Conservation (phyloP, 2,888 invertebrate species). For the Parochlus steinenii region DNA sequence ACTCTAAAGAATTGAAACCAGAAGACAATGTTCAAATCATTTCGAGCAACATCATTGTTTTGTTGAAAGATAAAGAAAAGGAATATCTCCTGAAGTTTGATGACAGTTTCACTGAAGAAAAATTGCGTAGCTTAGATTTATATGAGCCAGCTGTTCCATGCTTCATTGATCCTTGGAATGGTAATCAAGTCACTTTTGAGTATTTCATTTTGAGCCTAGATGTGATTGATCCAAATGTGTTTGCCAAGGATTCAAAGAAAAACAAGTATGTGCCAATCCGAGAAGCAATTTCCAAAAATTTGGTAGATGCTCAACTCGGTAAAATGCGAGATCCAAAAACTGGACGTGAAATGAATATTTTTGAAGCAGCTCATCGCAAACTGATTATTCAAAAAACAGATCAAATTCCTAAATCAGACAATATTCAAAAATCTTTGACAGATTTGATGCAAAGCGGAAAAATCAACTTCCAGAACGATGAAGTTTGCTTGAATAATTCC, state of each 20-base stretch:
- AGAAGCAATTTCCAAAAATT: conserved; percentile 58
- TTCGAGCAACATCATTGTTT: conserved; percentile 27
- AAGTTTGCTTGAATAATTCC: conserved; percentile 6
- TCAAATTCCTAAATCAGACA: background rate
- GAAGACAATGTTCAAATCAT: conserved; percentile 32
- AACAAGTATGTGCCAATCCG: conserved; percentile 38
- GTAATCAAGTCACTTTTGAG: conserved; percentile 36
- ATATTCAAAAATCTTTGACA: conserved; percentile 1
- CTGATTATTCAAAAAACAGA: conserved; percentile 6
- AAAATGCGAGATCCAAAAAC: conserved; percentile 53
- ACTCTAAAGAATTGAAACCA: conserved; percentile 30
- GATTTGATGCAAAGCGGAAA: conserved; percentile 7
- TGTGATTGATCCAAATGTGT: conserved; percentile 35
- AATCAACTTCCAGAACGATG: conserved; percentile 9
- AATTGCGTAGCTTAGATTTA: conserved; percentile 41
- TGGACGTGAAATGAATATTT: conserved; percentile 45
- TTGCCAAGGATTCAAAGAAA: conserved; percentile 37
- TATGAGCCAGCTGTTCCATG: conserved; percentile 36
- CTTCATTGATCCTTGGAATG: conserved; percentile 45
- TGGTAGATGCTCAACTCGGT: conserved; percentile 49
- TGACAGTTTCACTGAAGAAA: conserved; percentile 26
- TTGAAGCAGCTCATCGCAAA: conserved; percentile 52
- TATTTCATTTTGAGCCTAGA: conserved; percentile 33
- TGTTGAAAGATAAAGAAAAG: conserved; percentile 28
- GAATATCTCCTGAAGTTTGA: conserved; percentile 23